Base-by-base conservation (phyloP, 2,888 invertebrate genomes). In the Oscheius onirici region DNA sequence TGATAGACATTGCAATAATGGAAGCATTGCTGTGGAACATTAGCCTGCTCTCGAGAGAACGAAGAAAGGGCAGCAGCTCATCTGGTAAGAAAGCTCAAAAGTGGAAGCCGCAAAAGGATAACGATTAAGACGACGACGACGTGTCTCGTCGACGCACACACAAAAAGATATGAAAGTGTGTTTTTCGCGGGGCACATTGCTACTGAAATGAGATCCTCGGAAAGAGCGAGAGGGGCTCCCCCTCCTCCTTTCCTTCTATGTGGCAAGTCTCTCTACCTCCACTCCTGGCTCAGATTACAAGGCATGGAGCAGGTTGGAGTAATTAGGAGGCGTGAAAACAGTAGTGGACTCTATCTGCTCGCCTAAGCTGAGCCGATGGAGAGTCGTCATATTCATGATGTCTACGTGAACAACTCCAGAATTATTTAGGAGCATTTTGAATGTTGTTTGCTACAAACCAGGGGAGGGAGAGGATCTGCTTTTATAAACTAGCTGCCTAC, bases 171-270 rank as follows among this genome's bases (percentile, higher is more conserved):
- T 55, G 28, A 55, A 55, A 15, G 20, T 63, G 63, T 63, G 3
- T 63, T 55, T 63, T n/a, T n/a, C n/a, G n/a, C 63, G 46, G 24
- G 26, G 63, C 13, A 15, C 24, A 49, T 63, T 49, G 15, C 46
- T 46, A 49, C 49, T 49, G 63, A 63, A 63, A 63, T 63, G 63
- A 63, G 63, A 63, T 63, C 24, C 46, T 49, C 17, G 11, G 22
- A 41, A 44, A 17, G 52, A 13, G 13, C 20, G 61, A 63, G 46
- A 28, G 17, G 20, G 34, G 22, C 61, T 22, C 46, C 43, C 26
- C 41, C 41, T 41, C 61, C 44, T 44, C 46, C 34, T 17, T 26
- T 24, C 26, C 28, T 34, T 24, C 34, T 63, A n/a, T 17, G 46
- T 46, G 22, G n/a, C n/a, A n/a, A n/a, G n/a, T n/a, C n/a, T n/a